These are phyloP conservation scores for Prinia subflava DNA, from an alignment of 2,113 vertebrate species.

Conservation along the genomic window DNA sequence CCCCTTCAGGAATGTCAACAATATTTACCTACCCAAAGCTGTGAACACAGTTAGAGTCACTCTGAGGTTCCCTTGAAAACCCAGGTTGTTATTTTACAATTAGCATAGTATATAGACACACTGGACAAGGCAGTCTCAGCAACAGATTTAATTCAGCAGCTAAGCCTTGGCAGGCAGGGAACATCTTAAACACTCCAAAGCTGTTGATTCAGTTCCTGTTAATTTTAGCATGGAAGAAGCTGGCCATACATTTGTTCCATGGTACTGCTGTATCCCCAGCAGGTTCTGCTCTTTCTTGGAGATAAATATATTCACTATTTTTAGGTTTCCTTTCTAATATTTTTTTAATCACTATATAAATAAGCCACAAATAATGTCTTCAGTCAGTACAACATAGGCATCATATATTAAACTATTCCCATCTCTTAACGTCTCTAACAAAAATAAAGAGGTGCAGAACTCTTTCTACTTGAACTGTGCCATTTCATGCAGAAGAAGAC, in stretches of 20 bases:
- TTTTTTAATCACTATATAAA: neutral
- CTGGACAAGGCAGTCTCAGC: neutral
- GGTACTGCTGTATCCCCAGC: neutral
- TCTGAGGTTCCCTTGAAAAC: slow-evolving; percentile 32
- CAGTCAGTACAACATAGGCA: neutral
- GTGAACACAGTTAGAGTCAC: neutral
- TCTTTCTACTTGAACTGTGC: neutral
- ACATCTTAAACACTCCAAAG: neutral
- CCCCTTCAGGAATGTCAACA: neutral
- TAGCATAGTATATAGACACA: slow-evolving; percentile 16
- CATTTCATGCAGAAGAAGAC: neutral
- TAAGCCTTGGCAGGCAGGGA: neutral
- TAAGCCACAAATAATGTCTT: neutral
- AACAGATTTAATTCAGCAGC: slow-evolving; percentile 6
- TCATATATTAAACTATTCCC: neutral
- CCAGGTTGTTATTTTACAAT: slow-evolving; percentile 33
- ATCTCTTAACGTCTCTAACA: neutral
- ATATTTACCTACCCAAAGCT: neutral
- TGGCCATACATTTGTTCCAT: neutral
- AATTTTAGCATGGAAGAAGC: neutral
- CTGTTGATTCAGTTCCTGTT: neutral
- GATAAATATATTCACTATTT: neutral
- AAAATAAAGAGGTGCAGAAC: neutral
- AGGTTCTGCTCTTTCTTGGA: neutral
- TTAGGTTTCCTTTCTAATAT: neutral